Base-by-base conservation (phyloP, 2,888 invertebrate genomes). In the Arenicola marina region DNA sequence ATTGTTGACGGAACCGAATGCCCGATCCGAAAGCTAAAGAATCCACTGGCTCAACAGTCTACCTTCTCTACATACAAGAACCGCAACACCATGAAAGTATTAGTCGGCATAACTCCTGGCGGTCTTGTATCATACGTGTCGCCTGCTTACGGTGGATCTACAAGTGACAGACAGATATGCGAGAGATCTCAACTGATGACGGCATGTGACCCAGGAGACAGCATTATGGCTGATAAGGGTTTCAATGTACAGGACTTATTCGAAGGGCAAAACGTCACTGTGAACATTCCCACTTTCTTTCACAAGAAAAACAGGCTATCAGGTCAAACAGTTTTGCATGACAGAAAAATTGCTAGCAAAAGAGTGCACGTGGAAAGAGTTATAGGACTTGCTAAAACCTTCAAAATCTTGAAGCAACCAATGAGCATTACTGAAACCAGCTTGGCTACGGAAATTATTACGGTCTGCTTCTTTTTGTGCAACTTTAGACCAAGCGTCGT, bases 1-100 rank as follows among this genome's bases (percentile, higher is more conserved):
- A 70, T 71, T 33, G 48, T 72, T 29, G 70, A 74, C 67, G 69
- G 72, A 24, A 72, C 70, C 28, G 72, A 75, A 60, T 69, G 67
- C 29, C 72, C 73, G 26, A 54, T 74, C 2, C 66, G 65, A 46
- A 73, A 67, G 58, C 68, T 72, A 46, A 62, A 63, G 51, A 32
- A 56, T 7, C 66, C 69, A 11, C 51, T 33, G 4, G 57, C 66
- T 18, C 73, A 75, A 44, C 71, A 70, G 45, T 51, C 67, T 7
- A 73, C 71, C 32, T 73, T 65, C 56, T 71, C 70, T 0, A 72
- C 73, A 15, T 72, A 72, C 55, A 73, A 72, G 58, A 73, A 75
- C 48, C 56, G 71, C 24, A 73, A 73, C 34, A 73, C 74, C 21
- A 59, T 70, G 1, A 74, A 73, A 61, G 55, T 66, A 59, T 59